Evolutionary conservation across 2,113 vertebrate species (phyloP).

Genomic region (Ciconia maguari): DNA sequence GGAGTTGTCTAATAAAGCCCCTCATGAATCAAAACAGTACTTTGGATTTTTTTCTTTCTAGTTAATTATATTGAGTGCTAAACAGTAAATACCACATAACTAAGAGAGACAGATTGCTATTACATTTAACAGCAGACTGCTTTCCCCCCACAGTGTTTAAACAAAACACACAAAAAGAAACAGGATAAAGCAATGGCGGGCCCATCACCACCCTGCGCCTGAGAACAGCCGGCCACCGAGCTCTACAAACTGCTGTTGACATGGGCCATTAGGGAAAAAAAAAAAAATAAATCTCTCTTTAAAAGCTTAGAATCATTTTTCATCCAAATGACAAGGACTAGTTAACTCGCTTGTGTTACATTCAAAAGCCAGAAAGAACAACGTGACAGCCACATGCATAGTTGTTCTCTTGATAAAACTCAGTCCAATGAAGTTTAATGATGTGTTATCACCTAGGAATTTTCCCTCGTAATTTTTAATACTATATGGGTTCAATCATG

Average conservation of each 20-base stretch:
- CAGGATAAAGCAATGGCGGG: not conserved
- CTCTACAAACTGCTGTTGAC: not conserved
- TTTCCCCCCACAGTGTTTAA: not conserved
- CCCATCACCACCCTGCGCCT: not conserved
- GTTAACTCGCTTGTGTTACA: not conserved
- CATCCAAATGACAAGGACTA: not conserved
- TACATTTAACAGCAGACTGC: not conserved
- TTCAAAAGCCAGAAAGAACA: not conserved
- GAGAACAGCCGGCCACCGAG: not conserved
- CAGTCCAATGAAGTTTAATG: not conserved
- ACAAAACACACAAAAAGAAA: not conserved
- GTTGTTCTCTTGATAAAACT: conserved; percentile 32
- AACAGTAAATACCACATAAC: not conserved
- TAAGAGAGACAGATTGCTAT: not conserved
- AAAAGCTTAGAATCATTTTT: not conserved
- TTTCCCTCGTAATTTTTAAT: not conserved
- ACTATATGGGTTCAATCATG: not conserved
- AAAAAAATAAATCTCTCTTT: not conserved
- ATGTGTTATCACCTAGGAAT: not conserved
- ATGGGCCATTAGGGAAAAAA: not conserved
- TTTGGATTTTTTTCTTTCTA: not conserved
- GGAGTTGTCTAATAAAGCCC: not conserved
- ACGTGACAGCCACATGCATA: not conserved
- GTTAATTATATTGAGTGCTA: not conserved
- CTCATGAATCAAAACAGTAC: not conserved